phyloP scores from a whole-genome alignment of 2,888 invertebrate genomes.

The Drosophila parthenogenetica region DNA sequence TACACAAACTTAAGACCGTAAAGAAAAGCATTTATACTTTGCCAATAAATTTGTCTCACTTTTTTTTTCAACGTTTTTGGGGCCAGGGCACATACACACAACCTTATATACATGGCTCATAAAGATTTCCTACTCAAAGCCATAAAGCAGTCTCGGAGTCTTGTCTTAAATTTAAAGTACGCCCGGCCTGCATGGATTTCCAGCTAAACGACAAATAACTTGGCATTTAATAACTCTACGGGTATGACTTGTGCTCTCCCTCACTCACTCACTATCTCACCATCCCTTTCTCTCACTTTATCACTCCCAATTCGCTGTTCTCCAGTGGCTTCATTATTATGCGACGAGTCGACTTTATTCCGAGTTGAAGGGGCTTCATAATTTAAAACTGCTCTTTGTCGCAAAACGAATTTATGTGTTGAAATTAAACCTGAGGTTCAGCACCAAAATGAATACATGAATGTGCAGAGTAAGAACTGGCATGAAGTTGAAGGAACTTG shows the following conservation, averaged over 20 bases:
- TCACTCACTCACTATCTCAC: slow-evolving; percentile 1
- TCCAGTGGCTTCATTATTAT: slow-evolving; percentile 63
- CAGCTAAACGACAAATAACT: slow-evolving; percentile 81
- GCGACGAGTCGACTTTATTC: slow-evolving; percentile 61
- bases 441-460: slow-evolving; percentile 1
- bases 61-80: slow-evolving; percentile 18
- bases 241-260: slow-evolving; percentile 26
- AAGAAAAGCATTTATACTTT: slow-evolving; percentile 66
- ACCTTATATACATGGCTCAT: slow-evolving; percentile 51
- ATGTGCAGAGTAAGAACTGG: not conserved
- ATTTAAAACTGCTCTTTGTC: slow-evolving; percentile 64
- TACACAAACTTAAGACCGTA: slow-evolving; percentile 48
- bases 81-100: slow-evolving; percentile 26
- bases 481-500: slow-evolving; percentile 11
- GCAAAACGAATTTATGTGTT: slow-evolving; percentile 70
- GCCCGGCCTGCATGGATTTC: slow-evolving; percentile 68
- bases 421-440: slow-evolving; percentile 66
- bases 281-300: not conserved
- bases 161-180: slow-evolving; percentile 71
- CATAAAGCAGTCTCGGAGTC: slow-evolving; percentile 71
- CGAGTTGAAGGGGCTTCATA: slow-evolving; percentile 52
- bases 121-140: slow-evolving; percentile 77
- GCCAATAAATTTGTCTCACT: slow-evolving; percentile 74
- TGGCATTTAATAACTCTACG: slow-evolving; percentile 78
- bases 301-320: slow-evolving; percentile 20